phyloP scores from a whole-genome alignment of 1,140 invertebrate species.

The Pseudomyrmex concolor region DNA sequence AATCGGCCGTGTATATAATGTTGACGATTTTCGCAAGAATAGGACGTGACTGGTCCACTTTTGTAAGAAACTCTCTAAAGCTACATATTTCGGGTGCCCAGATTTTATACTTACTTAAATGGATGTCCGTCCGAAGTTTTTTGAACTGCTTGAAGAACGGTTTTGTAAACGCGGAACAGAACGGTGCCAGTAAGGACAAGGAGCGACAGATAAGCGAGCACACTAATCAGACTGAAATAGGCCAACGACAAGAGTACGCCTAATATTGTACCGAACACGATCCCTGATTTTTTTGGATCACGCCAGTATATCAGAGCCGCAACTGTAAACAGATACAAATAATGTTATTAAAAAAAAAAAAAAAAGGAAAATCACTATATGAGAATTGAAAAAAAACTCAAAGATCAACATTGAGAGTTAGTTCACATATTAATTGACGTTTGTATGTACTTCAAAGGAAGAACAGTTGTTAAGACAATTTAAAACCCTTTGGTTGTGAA shows the following conservation, averaged over 20 bases:
- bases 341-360: not conserved
- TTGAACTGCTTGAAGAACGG: constrained; percentile 97
- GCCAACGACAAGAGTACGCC: constrained; percentile 95
- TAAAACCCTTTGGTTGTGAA: too few species aligned
- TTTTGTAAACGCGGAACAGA: constrained; percentile 98
- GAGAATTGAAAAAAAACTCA: too few species aligned
- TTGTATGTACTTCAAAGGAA: too few species aligned
- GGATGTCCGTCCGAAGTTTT: constrained; percentile 98
- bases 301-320: constrained; percentile 98
- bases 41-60: too few species aligned
- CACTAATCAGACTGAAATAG: constrained; percentile 97
- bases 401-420: too few species aligned
- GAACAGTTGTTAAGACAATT: too few species aligned
- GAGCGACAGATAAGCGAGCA: constrained; percentile 96
- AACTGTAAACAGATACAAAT: constrained; percentile 89
- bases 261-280: constrained; percentile 95
- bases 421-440: too few species aligned
- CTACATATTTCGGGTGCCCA: too few species aligned
- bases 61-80: too few species aligned
- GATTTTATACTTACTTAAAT: constrained; percentile 92
- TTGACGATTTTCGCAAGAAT: too few species aligned
- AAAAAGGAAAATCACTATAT: not conserved
- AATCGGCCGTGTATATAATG: too few species aligned
- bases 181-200: constrained; percentile 93
- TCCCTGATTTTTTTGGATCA: constrained; percentile 96